Percentiles rank a stretch among this genome's conserved stretches.
Conservation (phyloP, 2,888 invertebrate genomes). For the Papilio gigon region DNA sequence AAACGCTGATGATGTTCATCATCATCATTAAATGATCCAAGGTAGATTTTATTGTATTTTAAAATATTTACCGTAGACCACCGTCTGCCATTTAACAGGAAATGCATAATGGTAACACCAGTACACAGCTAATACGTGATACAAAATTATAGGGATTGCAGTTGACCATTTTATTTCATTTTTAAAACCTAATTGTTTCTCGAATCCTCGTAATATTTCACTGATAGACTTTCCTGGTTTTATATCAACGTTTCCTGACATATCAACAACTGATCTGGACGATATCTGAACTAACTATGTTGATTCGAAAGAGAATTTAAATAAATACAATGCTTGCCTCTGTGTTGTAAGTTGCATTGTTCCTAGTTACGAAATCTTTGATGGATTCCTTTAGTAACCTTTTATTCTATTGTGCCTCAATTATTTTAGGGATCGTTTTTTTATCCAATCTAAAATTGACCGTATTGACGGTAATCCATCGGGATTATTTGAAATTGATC, state of each 20-base stretch:
- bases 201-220: conserved; percentile 62
- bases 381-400: conserved; percentile 19
- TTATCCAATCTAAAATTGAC: neutral
- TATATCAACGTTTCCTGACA: conserved; percentile 52
- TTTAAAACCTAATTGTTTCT: conserved; percentile 70
- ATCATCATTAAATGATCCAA: too few relatives aligned
- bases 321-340: conserved; percentile 11
- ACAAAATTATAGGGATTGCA: conserved; percentile 63
- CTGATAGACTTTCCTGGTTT: conserved; percentile 53
- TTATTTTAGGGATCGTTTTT: conserved; percentile 1
- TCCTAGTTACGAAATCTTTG: conserved; percentile 28
- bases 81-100: conserved; percentile 73
- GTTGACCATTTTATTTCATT: conserved; percentile 76
- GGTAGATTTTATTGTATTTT: too few relatives aligned
- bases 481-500: too few relatives aligned
- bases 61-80: conserved; percentile 67
- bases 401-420: conserved; percentile 1
- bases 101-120: conserved; percentile 73
- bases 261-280: conserved; percentile 29
- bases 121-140: conserved; percentile 68
- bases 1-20: too few relatives aligned
- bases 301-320: neutral
- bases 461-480: too few relatives aligned
- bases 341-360: conserved; percentile 26
- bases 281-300: conserved; percentile 10